phyloP scores from a whole-genome alignment of 2,113 vertebrate species.

The Gracilinanus agilis region DNA sequence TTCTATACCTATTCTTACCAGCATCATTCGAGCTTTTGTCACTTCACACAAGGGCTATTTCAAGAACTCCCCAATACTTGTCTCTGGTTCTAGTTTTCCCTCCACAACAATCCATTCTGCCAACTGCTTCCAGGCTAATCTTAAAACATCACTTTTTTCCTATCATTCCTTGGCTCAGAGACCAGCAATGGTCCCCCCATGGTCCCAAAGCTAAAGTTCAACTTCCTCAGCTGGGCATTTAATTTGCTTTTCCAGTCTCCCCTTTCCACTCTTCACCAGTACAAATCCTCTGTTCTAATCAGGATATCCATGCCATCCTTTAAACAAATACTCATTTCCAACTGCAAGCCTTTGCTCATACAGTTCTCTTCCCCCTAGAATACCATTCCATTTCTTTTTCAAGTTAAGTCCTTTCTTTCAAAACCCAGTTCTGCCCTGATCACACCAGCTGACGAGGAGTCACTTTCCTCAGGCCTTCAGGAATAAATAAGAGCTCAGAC shows the following conservation, averaged over 20 bases:
- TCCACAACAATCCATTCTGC: background rate
- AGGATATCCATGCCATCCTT: constrained; percentile 3
- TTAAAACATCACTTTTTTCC: constrained; percentile 24
- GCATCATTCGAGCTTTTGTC: constrained; percentile 7
- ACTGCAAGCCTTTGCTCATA: background rate
- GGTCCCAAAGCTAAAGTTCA: constrained; percentile 29
- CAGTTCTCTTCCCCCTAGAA: background rate
- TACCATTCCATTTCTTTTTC: background rate
- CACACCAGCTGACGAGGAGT: background rate
- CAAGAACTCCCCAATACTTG: background rate
- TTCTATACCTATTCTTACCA: background rate
- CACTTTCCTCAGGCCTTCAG: background rate
- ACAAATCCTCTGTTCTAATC: background rate
- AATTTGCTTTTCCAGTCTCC: background rate
- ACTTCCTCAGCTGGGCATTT: background rate
- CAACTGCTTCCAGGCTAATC: background rate
- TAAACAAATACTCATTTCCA: background rate
- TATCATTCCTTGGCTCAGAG: constrained; percentile 5
- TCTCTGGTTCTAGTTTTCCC: background rate
- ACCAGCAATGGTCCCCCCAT: background rate
- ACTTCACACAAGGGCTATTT: background rate
- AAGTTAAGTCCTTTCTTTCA: constrained; percentile 4
- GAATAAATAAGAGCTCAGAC: background rate
- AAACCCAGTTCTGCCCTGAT: background rate
- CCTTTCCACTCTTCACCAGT: background rate